Evolutionary conservation across 2,797 vertebrate genomes (phyloP), one percentile per base, ranked within the genome.

Genomic region (Tangara arthus): DNA sequence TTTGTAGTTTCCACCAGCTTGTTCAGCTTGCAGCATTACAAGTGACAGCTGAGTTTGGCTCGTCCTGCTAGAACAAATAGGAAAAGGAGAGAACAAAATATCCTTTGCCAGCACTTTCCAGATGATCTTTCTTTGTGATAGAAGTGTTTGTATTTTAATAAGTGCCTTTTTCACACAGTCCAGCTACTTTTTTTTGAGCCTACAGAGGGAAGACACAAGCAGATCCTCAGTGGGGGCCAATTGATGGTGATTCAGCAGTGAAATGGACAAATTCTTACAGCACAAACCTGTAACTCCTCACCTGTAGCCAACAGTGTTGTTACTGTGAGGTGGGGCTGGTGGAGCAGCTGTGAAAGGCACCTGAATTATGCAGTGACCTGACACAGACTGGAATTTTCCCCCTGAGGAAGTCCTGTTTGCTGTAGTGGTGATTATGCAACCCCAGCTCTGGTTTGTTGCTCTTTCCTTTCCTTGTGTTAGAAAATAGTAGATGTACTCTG

Each of bases 21-120:
- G 71, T 72, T 86, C 92, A 61, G 47, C 87, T 91, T 92, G 84
- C 77, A 76, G 76, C 69, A 26, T 69, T 93, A 73, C 87, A 66
- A 86, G 82, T 52, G 82, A 71, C 85, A 79, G 82, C 91, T 82
- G 95, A 91, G 77, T 90, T 94, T 88, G 94, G 82, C 87, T 90
- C 49, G 7, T 95, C 85, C 87, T 87, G 70, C 65, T 83, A 53
- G 82, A 94, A 70, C 44, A 91, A 96, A 81, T 35, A 93, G 73
- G 56, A 32, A 77, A 86, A 83, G 63, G 30, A 91, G 35, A 82
- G 85, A 87, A 76, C 47, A 86, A 89, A 76, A 66, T 34, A 47
- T 9, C 46, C 87, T 94, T 90, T 66, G 68, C 89, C 88, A 94
- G 87, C 70, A 53, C 46, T 68, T 93, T 90, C 68, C 26, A 41